Base-by-base conservation (phyloP, 35 echinoderm and acorn worm species). In the Ophiothrix spiculata region DNA sequence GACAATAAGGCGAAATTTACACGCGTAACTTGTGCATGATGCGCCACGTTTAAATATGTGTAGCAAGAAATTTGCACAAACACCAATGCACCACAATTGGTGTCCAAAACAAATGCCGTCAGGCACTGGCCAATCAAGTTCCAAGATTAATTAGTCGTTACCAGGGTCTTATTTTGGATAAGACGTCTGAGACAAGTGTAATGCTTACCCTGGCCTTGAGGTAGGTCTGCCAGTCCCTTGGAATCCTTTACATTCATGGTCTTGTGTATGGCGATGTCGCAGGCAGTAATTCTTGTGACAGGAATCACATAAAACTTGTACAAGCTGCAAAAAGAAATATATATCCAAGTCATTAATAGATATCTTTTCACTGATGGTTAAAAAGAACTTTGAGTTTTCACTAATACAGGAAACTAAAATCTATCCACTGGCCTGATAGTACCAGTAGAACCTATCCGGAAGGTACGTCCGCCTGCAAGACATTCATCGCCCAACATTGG, bases 171-270 rank as follows among this genome's bases (percentile, higher is more conserved):
- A n/a, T n/a, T n/a, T n/a, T n/a, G n/a, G n/a, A n/a, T 56, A 97
- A 85, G 40, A 97, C 74, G 91, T 97, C 78, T 32, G 6, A 21
- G 13, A 21, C 23, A 78, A 32, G 14, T 3, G 10, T 36, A 87
- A 17, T 1, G 64, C 88, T 86, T 93, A 97, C 94, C 94, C 94
- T 87, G 37, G 45, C 33, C 81, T 92, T 21, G 90, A 89, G 37
- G 89, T 73, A 56, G 56, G 34, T 32, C 39, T 40, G 1, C 92
- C 88, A 36, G 56, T 81, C 36, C 83, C 83, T 56, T 90, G 87
- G 38, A 87, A 92, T 35, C 96, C 92, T 63, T 92, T 74, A 56
- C 96, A 99, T 17, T 94, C 89, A 94, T 99, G 96, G 37, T 99
- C 96, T 75, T 73, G 25, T 31, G 86, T 77, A 80, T 99, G 96